A percentile compares a stretch with the other conserved stretches of the same genome.
phyloP scores from a whole-genome alignment of 2,113 vertebrate species.

The Columbina picui region DNA sequence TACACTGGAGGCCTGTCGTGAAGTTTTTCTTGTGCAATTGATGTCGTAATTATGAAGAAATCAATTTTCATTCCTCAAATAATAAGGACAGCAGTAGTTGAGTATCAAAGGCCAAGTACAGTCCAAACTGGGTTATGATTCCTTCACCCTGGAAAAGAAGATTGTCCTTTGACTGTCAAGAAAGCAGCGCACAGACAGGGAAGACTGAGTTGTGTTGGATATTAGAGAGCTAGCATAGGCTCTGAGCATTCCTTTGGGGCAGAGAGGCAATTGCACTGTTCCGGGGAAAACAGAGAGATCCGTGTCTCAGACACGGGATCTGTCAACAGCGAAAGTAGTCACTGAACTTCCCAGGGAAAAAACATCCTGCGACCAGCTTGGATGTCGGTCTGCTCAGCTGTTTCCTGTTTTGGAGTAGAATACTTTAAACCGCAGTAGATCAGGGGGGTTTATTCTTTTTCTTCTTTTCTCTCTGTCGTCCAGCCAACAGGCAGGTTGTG shows the following conservation, averaged over 20 bases:
- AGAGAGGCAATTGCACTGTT: neutral
- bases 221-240: neutral
- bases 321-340: constrained; percentile 64
- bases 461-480: neutral
- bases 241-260: neutral
- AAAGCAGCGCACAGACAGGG: neutral
- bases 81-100: neutral
- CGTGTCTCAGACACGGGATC: constrained; percentile 41
- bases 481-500: neutral
- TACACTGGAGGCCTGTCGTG: neutral
- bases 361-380: constrained; percentile 55
- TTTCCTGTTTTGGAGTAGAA: constrained; percentile 55
- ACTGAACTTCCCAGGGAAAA: constrained; percentile 41
- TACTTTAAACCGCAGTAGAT: neutral
- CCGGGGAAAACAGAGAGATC: constrained; percentile 45
- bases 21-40: neutral
- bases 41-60: neutral
- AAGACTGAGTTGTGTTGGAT: neutral
- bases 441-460: neutral
- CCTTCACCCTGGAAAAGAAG: neutral
- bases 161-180: neutral
- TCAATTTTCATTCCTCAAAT: neutral
- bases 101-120: neutral
- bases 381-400: constrained; percentile 68
- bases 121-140: neutral